Conservation (phyloP, 1,140 invertebrate species). For the Neodiprion pinetum region DNA sequence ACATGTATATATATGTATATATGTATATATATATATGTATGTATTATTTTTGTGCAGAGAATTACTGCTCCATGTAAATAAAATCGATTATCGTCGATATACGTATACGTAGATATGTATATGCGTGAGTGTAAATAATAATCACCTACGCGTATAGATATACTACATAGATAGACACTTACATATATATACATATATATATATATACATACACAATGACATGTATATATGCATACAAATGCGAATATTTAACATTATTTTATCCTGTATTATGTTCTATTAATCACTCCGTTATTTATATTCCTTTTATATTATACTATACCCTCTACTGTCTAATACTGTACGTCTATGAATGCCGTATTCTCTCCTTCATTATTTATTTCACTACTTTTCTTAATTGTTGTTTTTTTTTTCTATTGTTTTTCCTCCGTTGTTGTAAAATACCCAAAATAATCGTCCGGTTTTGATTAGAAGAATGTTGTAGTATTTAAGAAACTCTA, state of each 20-base stretch:
- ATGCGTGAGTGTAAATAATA: neutral
- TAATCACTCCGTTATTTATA: neutral
- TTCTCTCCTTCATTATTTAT: conserved; percentile 5
- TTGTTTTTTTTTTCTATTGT: too few species aligned
- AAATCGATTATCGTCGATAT: neutral
- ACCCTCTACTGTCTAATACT: neutral
- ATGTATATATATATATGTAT: too few species aligned
- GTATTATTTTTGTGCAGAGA: neutral
- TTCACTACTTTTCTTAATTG: neutral
- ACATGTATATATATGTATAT: too few species aligned
- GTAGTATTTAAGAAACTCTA: too few species aligned
- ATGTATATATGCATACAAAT: too few species aligned
- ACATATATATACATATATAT: too few species aligned
- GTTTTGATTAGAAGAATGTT: too few species aligned
- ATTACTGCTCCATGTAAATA: neutral
- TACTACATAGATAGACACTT: neutral
- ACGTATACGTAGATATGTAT: neutral
- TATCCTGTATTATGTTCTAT: neutral
- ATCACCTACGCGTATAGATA: neutral
- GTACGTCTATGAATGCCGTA: neutral
- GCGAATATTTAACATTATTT: neutral
- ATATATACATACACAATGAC: neutral
- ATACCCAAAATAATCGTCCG: too few species aligned
- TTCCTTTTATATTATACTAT: conserved; percentile 2
- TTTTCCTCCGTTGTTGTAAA: too few species aligned